Conservation (phyloP, 2,113 vertebrate genomes). For the Xenopus tropicalis region UCB_Xtro_10.0 CM004445.2:34851501-34852000, state of each 20-base stretch:
- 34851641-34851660: not conserved
- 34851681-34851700: not conserved
- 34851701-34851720: not conserved
- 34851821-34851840: not conserved
- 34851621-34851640: no score
- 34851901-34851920: not conserved
- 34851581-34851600: no score
- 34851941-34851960: not conserved
- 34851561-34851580: no score
- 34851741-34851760: not conserved
- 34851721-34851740: not conserved
- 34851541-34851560: no score
- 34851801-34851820: not conserved
- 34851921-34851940: not conserved
- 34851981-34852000: not conserved
- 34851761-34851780: not conserved
- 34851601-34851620: no score
- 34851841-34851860: not conserved
- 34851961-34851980: not conserved
- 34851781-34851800: not conserved
- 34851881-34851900: not conserved
- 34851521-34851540: no score
- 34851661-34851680: not conserved
- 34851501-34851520: no score
- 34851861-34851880: not conserved